Evolutionary conservation across 2,113 vertebrate species (phyloP).

Genomic region (Cryptomyrus ogoouensis): DNA sequence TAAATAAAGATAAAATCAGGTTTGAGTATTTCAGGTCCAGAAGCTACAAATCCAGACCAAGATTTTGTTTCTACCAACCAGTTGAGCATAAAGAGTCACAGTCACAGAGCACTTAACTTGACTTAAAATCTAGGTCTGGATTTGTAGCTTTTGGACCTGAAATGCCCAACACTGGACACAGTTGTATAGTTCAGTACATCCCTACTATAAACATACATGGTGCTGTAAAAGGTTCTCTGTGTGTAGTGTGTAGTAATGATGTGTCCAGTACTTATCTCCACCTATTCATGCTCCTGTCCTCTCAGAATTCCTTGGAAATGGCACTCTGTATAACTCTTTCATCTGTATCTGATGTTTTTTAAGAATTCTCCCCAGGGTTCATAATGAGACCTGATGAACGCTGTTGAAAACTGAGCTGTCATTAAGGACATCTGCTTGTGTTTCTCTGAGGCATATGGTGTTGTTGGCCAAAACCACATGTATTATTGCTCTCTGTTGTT

Average conservation of each 20-base stretch:
- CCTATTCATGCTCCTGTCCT: not conserved
- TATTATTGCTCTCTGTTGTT: not conserved
- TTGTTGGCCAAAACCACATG: conserved; percentile 18
- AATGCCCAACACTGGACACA: not conserved
- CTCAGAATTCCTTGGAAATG: not conserved
- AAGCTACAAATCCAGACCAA: too few species aligned
- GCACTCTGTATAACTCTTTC: conserved; percentile 5
- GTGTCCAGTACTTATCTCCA: conserved; percentile 2
- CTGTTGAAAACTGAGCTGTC: not conserved
- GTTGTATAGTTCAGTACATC: conserved; percentile 14
- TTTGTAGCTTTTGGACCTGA: too few species aligned
- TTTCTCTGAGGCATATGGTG: not conserved
- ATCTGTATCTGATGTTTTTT: conserved; percentile 4
- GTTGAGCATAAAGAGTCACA: not conserved
- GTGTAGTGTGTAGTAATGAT: not conserved
- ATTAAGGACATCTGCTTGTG: not conserved
- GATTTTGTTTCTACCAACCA: too few species aligned
- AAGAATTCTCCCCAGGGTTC: conserved; percentile 7
- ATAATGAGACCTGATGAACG: not conserved
- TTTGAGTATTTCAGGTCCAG: too few species aligned
- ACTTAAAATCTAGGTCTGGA: too few species aligned
- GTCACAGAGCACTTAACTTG: too few species aligned
- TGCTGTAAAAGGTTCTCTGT: too few species aligned
- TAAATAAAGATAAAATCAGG: too few species aligned
- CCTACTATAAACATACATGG: too few species aligned